Evolutionary conservation across 1,140 invertebrate species (phyloP).

Genomic region (Diorhabda elongata): DNA sequence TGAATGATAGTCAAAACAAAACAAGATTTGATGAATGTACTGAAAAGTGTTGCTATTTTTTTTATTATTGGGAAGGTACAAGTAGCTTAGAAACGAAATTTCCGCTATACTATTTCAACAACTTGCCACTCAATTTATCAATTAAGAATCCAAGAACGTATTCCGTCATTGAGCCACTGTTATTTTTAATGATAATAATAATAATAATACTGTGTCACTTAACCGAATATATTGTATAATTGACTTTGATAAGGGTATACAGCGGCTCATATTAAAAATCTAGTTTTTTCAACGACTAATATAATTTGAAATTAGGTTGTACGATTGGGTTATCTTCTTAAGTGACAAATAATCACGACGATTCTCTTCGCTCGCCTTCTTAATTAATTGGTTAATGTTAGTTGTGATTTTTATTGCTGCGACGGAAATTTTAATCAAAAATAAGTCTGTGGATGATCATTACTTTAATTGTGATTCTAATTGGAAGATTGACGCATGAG

Average conservation of each 20-base stretch:
- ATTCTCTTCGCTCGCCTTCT: constrained; percentile 32
- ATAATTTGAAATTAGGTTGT: constrained; percentile 17
- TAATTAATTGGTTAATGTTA: constrained; percentile 46
- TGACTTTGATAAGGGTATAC: constrained; percentile 46
- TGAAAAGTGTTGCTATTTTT: no score
- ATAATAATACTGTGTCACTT: constrained; percentile 45
- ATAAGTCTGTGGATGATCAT: constrained; percentile 23
- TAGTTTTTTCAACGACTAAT: neutral
- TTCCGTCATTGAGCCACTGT: constrained; percentile 39
- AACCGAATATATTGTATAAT: constrained; percentile 46
- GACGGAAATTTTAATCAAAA: constrained; percentile 38
- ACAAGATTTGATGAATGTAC: no score
- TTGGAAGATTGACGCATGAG: constrained; percentile 20
- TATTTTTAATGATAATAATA: constrained; percentile 35
- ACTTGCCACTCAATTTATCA: constrained; percentile 42
- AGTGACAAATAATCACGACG: constrained; percentile 47
- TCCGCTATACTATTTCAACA: constrained; percentile 12
- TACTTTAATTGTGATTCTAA: constrained; percentile 23
- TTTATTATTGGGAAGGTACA: no score
- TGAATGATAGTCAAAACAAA: no score
- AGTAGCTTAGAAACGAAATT: neutral
- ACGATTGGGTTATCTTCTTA: constrained; percentile 41
- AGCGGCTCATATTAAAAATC: constrained; percentile 22
- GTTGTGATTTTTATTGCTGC: constrained; percentile 43
- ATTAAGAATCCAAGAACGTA: constrained; percentile 42